Evolutionary conservation across 2,888 invertebrate genomes (phyloP), one percentile per base, ranked within the genome.

Genomic region (Tachystola acroxantha): DNA sequence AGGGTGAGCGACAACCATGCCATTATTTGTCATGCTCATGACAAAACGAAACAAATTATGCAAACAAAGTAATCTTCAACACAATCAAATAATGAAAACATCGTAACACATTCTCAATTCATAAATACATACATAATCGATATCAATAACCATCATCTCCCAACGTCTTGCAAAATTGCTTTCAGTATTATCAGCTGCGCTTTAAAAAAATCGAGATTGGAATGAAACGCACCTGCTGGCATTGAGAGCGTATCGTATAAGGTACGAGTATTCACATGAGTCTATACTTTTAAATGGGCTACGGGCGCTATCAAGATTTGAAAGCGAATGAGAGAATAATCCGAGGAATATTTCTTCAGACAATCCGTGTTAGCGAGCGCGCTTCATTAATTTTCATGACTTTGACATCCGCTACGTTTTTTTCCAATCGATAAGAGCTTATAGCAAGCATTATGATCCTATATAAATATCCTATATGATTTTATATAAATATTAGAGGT

Each of bases 211-310:
- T 29, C 32, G 28, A 37, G 34, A 34, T 32, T 38, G 28, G 34
- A 35, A 31, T 36, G 19, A 35, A 36, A 32, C 41, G 34, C 43
- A 44, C 44, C 44, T 44, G 44, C 40, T 39, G 37, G n/a, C 34
- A 10, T 19, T 30, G 27, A 14, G 16, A 37, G 27, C 36, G 38
- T 30, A 36, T 43, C 32, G 33, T 40, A n/a, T n/a, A n/a, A n/a
- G n/a, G n/a, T n/a, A n/a, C n/a, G n/a, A n/a, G n/a, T n/a, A 24
- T 10, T 19, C 28, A 10, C 19, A 24, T 19, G 24, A 24, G 24
- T n/a, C 24, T 24, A n/a, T n/a, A 24, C 9, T n/a, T n/a, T n/a
- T n/a, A n/a, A 4, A 16, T 16, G 16, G 7, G 19, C 34, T 13
- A 22, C 12, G 7, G 12, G 16, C 3, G 7, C 9, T 1, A 24